Conservation (phyloP, 2,888 invertebrate species). For the Temnothorax unifasciatus region DNA sequence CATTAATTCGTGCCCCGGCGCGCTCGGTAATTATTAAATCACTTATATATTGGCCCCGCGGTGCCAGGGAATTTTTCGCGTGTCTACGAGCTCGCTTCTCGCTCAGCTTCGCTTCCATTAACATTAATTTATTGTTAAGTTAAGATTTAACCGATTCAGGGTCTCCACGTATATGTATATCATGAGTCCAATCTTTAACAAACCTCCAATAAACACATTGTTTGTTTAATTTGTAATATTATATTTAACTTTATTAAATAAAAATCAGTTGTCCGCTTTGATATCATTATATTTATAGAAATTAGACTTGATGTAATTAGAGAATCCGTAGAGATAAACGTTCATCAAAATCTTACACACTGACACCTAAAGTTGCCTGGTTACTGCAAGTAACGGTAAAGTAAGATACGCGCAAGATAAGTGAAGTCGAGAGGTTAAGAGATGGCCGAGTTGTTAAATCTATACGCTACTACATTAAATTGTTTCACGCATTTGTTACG, state of each 20-base stretch:
- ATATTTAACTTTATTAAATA: background rate
- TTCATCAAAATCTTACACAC: background rate
- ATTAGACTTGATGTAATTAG: background rate
- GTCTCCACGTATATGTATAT: background rate
- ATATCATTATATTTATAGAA: background rate
- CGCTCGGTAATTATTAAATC: constrained; percentile 53
- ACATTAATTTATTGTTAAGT: constrained; percentile 38
- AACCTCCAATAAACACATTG: background rate
- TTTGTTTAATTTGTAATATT: background rate
- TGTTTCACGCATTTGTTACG: constrained; percentile 28
- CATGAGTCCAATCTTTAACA: background rate
- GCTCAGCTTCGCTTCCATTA: background rate
- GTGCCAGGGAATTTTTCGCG: constrained; percentile 31
- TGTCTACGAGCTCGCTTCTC: constrained; percentile 20
- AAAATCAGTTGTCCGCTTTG: background rate
- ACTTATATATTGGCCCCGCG: constrained; percentile 31
- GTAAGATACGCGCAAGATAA: constrained; percentile 1
- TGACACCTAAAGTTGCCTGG: background rate
- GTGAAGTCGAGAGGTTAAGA: constrained; percentile 17
- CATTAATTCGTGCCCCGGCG: constrained; percentile 51
- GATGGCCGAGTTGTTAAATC: background rate
- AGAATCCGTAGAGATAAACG: background rate
- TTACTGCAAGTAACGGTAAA: constrained; percentile 22
- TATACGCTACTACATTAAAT: background rate
- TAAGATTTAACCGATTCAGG: background rate